Evolutionary conservation across 2,113 vertebrate species (phyloP), one percentile per base, ranked within the genome.

Genomic region (Erinaceus europaeus): DNA sequence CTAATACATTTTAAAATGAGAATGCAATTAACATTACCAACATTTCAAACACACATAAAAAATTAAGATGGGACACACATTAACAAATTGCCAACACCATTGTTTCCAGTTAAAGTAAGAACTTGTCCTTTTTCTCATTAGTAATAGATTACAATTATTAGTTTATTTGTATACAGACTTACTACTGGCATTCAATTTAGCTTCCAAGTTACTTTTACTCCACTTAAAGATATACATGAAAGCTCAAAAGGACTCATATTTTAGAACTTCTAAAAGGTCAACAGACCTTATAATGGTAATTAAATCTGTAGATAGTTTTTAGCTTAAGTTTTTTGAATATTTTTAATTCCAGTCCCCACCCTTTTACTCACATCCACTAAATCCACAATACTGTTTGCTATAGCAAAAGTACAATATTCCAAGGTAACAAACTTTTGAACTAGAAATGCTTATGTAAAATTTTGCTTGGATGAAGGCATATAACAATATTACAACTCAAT

Each of bases 191-290:
- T 94, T 94, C 71, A 94, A 20, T 78, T 89, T 69, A 82, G 86
- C 79, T 86, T 78, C 89, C 64, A 94, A 88, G 27, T 76, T 78
- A 78, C 50, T 73, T 57, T 88, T 50, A 90, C 17, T 90, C 61
- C 91, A 84, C 64, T 92, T 84, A 90, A 88, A 93, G 61, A 75
- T 81, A 85, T 87, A 94, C 92, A 93, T 79, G 82, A 89, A 94
- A 91, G 68, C 88, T 96, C 92, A 93, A 96, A 94, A 95, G 93
- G 92, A 94, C 90, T 95, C 95, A 93, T 93, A 92, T 93, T 94
- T 93, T 17, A 95, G 94, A 94, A 94, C 87, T 96, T 92, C 90
- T 93, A 93, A 93, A 84, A 85, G 92, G 92, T 88, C 94, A 94
- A 92, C 32, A 91, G 87, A 94, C 92, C 90, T 86, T 77, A 88